Evolutionary conservation across 2,888 invertebrate genomes (phyloP), one percentile per base, ranked within the genome.

Genomic region (Dryadula phaetusa): DNA sequence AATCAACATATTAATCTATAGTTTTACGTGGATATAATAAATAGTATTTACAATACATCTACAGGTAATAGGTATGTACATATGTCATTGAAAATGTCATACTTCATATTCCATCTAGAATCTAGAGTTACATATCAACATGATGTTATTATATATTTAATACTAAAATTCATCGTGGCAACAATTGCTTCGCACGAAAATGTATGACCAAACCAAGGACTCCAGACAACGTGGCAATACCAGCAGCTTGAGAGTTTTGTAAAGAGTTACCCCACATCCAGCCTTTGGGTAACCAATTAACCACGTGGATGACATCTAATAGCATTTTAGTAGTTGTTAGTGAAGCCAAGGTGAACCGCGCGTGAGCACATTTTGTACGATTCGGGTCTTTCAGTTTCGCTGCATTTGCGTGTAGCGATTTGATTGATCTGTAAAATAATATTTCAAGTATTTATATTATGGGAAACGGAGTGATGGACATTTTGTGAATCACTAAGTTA

Each of bases 251-350:
- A 25, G 78, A 75, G 0, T 82, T 77, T 16, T 72, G 75, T 20
- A 98, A 85, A 76, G 94, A 94, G 0, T 95, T 95, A 20, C 97
- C 96, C 98, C 98, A 98, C 56, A 98, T 87, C 84, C 95, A 95
- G 49, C 97, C 97, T 14, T 88, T 85, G 0, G 98, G 98, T 70
- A 98, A 84, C 84, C 97, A 97, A 86, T 95, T 96, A 3, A 97
- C 94, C 0, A 97, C 96, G 84, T 97, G 97, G 0, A 95, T 87
- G 66, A 97, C 94, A 83, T 97, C 97, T 67, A 96, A 82, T 0
- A 87, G 63, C 4, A 88, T 74, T 80, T 93, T 93, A 46, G 85
- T 84, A 61, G 85, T 85, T 18, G 83, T 84, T 2, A 93, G 81
- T 0, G 85, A 75, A 0, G 91, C 88, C 16, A 87, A 88, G 0